Evolutionary conservation across 2,113 vertebrate genomes (phyloP), one percentile per base, ranked within the genome.

Genomic region (Nannobrachium achirus): DNA sequence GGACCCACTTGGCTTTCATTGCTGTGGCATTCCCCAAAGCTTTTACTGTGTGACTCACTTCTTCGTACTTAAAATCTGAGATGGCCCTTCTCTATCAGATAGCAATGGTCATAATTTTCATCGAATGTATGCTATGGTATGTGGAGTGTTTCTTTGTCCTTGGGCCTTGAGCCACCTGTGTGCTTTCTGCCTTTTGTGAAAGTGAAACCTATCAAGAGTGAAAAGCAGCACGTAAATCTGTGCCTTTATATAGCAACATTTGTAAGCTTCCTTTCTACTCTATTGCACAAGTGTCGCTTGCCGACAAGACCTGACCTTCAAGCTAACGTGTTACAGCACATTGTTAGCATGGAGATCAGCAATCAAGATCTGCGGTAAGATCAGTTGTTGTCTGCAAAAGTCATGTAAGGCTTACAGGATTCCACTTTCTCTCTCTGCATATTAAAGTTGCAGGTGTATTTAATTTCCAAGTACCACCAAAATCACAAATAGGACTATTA

Each of bases 81-180:
- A 14, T 18, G 13, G 11, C 63, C 60, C 5, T 8, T 44, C 10
- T 76, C 61, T 46, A 41, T 56, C 8, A 13, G 42, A n/a, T 59
- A 58, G 15, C 50, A 45, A 56, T 55, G 39, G 0, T 7, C 16
- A 4, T 66, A 33, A 3, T 33, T 58, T 56, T 55, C 56, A 61
- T 33, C 15, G 16, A 57, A 44, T 71, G 63, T 59, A 38, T 67
- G 57, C 70, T 59, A 78, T 76, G 70, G 81, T 88, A 90, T 90
- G 82, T 81, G 69, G 73, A 80, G 61, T 71, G 57, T 48, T 70
- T 61, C 84, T 86, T 84, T 89, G 84, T 87, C 77, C 76, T 69
- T 46, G 33, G 52, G 76, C 63, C 78, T 63, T 39, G 66, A 50
- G n/a, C 39, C 44, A 62, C 66, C 57, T 67, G 62, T 73, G 51